phyloP scores from a whole-genome alignment of 2,888 invertebrate species.

The Epinotia nisella region DNA sequence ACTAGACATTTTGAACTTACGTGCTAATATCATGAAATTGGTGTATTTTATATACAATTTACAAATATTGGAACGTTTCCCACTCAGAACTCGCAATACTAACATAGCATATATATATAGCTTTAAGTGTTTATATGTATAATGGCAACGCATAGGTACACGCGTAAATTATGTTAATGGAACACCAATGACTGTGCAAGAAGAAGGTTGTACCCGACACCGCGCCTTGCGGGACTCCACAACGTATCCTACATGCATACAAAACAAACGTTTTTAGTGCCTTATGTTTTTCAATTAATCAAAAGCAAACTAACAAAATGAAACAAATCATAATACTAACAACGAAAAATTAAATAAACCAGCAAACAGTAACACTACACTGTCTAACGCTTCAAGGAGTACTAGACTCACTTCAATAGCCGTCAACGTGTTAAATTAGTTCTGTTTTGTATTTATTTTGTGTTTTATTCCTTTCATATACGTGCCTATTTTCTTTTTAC shows the following conservation, averaged over 20 bases:
- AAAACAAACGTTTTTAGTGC: slow-evolving; percentile 52
- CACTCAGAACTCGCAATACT: slow-evolving; percentile 69
- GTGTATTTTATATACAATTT: background rate
- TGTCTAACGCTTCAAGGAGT: slow-evolving; percentile 80
- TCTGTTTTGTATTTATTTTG: slow-evolving; percentile 73
- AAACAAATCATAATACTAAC: slow-evolving; percentile 54
- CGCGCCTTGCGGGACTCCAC: slow-evolving; percentile 67
- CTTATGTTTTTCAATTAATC: slow-evolving; percentile 52
- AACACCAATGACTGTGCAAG: slow-evolving; percentile 57
- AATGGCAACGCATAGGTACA: slow-evolving; percentile 74
- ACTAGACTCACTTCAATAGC: slow-evolving; percentile 81
- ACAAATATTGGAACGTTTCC: slow-evolving; percentile 50
- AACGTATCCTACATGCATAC: slow-evolving; percentile 54
- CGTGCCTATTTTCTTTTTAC: slow-evolving; percentile 81
- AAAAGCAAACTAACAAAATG: slow-evolving; percentile 54
- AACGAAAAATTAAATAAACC: slow-evolving; percentile 51
- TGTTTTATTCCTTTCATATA: slow-evolving; percentile 70
- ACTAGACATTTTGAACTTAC: slow-evolving; percentile 5
- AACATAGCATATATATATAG: slow-evolving; percentile 67
- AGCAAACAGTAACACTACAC: slow-evolving; percentile 75
- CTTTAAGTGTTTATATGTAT: slow-evolving; percentile 82
- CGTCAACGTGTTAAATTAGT: slow-evolving; percentile 81
- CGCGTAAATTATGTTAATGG: slow-evolving; percentile 63
- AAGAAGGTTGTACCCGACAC: slow-evolving; percentile 58
- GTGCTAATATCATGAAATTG: background rate